Evolutionary conservation across 2,797 vertebrate species (phyloP).

Genomic region (Chrysocyon brachyurus): DNA sequence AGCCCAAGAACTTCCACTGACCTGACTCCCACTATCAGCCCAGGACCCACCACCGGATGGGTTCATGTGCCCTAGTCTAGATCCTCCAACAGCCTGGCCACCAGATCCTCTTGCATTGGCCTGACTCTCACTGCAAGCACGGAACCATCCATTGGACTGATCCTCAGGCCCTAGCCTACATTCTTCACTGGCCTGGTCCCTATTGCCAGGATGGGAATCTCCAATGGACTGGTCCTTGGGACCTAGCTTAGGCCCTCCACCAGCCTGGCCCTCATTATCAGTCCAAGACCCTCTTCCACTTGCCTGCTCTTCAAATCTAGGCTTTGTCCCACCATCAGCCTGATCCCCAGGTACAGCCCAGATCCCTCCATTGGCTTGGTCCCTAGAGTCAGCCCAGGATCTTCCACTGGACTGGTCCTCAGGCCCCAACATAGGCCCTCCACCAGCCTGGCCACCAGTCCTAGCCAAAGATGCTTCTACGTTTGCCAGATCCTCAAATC

Average conservation of each 20-base stretch:
- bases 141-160: conserved; percentile 53
- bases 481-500: conserved; percentile 42
- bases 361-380: conserved; percentile 55
- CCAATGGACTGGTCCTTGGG: conserved; percentile 25
- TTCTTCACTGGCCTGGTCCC: conserved; percentile 47
- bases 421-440: conserved; percentile 25
- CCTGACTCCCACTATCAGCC: not conserved
- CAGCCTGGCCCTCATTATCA: conserved; percentile 29
- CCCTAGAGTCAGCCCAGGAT: conserved; percentile 65
- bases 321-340: conserved; percentile 26
- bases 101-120: not conserved
- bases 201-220: conserved; percentile 56
- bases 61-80: not conserved
- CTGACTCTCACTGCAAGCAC: conserved; percentile 23
- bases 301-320: conserved; percentile 59
- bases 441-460: conserved; percentile 44
- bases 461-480: conserved; percentile 61
- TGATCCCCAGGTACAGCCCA: conserved; percentile 55
- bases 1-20: not conserved
- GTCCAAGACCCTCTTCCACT: conserved; percentile 64
- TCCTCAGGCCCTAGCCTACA: not conserved
- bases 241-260: conserved; percentile 31
- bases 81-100: conserved; percentile 37
- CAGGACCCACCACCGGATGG: conserved; percentile 62
- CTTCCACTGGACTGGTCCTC: conserved; percentile 55